Conservation (phyloP, 2,797 vertebrate genomes). For the Lerista edwardsae region DNA sequence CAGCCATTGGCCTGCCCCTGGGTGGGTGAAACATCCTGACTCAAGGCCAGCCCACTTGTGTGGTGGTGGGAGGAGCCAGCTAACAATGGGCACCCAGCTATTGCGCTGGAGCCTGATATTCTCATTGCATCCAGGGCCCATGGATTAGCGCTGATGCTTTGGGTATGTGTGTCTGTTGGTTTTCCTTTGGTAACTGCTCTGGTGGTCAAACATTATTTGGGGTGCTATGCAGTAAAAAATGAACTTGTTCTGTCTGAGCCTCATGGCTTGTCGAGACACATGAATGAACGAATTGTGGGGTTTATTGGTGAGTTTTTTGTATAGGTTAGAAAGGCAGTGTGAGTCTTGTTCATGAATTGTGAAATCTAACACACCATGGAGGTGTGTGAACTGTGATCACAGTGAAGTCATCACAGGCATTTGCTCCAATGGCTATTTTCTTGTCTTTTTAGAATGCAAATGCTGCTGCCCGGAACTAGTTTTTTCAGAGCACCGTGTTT, state of each 20-base stretch:
- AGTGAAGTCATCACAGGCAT: not conserved
- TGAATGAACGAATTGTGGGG: not conserved
- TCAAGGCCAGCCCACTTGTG: too few species aligned
- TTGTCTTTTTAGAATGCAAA: not conserved
- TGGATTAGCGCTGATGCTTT: not conserved
- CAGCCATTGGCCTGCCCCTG: too few species aligned
- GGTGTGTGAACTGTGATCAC: not conserved
- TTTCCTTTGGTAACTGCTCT: not conserved
- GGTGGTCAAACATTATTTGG: not conserved
- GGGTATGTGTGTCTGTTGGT: not conserved
- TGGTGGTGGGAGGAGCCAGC: too few species aligned
- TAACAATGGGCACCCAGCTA: too few species aligned
- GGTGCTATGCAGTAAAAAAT: not conserved
- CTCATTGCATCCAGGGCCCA: not conserved
- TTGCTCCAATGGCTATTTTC: not conserved
- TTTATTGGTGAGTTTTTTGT: not conserved
- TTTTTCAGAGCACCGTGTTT: conserved; percentile 6
- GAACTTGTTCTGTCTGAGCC: not conserved
- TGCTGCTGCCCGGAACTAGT: conserved; percentile 14
- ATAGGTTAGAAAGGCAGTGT: not conserved
- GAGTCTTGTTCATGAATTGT: not conserved
- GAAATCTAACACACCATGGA: not conserved
- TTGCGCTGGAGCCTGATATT: too few species aligned
- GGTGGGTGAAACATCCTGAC: too few species aligned
- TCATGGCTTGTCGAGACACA: not conserved